Base-by-base conservation (phyloP, 64 coral and sea anemone species). In the Montipora cactus region DNA sequence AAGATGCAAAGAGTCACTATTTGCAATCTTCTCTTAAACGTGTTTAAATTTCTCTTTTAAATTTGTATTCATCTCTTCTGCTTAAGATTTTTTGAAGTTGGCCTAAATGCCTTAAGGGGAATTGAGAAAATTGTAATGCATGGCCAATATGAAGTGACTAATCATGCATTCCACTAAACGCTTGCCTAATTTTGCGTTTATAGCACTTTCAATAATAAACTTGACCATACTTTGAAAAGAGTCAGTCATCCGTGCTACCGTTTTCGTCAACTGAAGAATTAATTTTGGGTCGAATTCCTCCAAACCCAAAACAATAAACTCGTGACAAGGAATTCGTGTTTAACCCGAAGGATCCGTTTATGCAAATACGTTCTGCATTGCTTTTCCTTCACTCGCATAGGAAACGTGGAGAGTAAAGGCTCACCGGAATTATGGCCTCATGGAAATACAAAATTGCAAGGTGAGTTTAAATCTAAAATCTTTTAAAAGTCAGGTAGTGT, bases 291-390 rank as follows among this genome's bases (percentile, higher is more conserved):
- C 13, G 46, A 13, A 37, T 71, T 86, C 46, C 50, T 71, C 71
- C 45, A 86, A 86, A 50, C 19, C 8, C 61, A 86, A 82, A 86
- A 86, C 82, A 71, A 86, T 78, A 78, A 49, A n/a, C 62, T n/a
- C 46, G 21, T 45, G 3, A 12, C 19, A 71, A 50, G 46, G 82
- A 72, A 86, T 86, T 62, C 8, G 50, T 70, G 9, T 50, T 62
- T 81, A 23, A 28, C 12, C 16, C 47, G 46, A 7, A 46, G 59
- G 21, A 4, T 67, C 81, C 6, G 7, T 64, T 22, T 86, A 86
- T 86, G 82, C 82, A 86, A 86, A 86, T 52, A 57, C 9, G 4
- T 14, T 22, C 8, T 47, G 7, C 18, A 68, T 15, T 48, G 7
- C 44, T 2, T 48, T 47, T 5, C 15, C 20, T 3, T 18, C 3